Evolutionary conservation across 1,140 invertebrate species (phyloP).

Genomic region (Popillia japonica): DNA sequence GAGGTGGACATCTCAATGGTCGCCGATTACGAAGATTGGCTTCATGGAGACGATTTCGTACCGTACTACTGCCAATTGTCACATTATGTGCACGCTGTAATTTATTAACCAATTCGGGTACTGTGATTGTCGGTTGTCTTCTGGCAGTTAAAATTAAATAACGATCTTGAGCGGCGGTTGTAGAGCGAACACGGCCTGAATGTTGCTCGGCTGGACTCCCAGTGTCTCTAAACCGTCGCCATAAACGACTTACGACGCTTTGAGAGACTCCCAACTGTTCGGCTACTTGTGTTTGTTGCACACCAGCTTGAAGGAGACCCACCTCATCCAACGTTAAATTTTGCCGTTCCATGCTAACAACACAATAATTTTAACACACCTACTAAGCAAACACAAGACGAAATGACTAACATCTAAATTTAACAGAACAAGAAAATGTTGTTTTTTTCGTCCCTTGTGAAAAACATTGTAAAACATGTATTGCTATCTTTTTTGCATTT

Average conservation of each 20-base stretch:
- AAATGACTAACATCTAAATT: conserved; percentile 10
- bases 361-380: conserved; percentile 20
- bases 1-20: conserved; percentile 21
- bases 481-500: conserved; percentile 2
- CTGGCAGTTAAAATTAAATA: conserved; percentile 24
- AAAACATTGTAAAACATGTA: neutral
- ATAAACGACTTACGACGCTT: conserved; percentile 27
- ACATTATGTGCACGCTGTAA: conserved; percentile 31
- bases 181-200: conserved; percentile 28
- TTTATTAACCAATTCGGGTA: conserved; percentile 25
- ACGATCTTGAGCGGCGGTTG: conserved; percentile 25
- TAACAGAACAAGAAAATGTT: conserved; percentile 16
- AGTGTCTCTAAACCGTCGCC: conserved; percentile 27
- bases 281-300: conserved; percentile 20
- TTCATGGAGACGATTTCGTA: conserved; percentile 25
- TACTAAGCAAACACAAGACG: neutral
- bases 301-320: conserved; percentile 13
- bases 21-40: conserved; percentile 16
- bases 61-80: neutral
- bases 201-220: conserved; percentile 33
- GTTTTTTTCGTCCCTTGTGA: conserved; percentile 1
- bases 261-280: conserved; percentile 18
- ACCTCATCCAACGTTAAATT: conserved; percentile 28
- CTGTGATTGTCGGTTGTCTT: conserved; percentile 36
- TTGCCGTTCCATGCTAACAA: conserved; percentile 21